Evolutionary conservation across 2,888 invertebrate genomes (phyloP), one percentile per base, ranked within the genome.

Genomic region (Ophraella communa): DNA sequence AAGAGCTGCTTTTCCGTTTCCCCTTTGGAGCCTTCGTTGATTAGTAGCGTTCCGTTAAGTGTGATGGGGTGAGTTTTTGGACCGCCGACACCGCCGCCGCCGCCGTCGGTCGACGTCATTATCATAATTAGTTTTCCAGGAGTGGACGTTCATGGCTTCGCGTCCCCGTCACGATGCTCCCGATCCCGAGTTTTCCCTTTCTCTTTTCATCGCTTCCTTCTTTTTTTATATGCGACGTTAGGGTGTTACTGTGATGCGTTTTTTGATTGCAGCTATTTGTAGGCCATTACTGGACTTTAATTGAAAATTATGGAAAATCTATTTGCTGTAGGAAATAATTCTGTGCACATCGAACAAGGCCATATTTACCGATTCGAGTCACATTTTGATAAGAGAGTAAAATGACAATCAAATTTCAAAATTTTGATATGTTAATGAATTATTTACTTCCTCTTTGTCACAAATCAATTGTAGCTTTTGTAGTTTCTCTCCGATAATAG

Each of bases 91-190:
- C 27, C 27, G 49, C 49, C 49, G 27, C 21, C 45, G 21, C 73
- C 49, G 27, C 21, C 45, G 21, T 72, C 74, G 73, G 72, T 69
- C 67, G 65, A 74, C 76, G 77, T 79, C 79, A 79, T 80, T 79
- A 80, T 79, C 77, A 79, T 79, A 79, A 80, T 80, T 78, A 79
- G 78, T 78, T 78, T 76, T 74, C 60, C 71, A 72, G 70, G 68
- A 71, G 69, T 72, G 70, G 70, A 69, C 69, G 68, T 65, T 4
- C 49, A 27, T 27, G 14, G 49, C 49, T 51, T 51, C 70, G 71
- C 63, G 14, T 62, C 45, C 62, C 67, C 68, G 64, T 65, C 63
- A 62, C 68, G 64, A 62, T 64, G 64, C 68, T 62, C 63, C 64
- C 60, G 57, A 53, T 66, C 23, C 62, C 39, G 58, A 62, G 56